Evolutionary conservation across 30 jellyfish, hydroid and myxozoan species (phyloP).

Genomic region (Turritopsis rubra): DNA sequence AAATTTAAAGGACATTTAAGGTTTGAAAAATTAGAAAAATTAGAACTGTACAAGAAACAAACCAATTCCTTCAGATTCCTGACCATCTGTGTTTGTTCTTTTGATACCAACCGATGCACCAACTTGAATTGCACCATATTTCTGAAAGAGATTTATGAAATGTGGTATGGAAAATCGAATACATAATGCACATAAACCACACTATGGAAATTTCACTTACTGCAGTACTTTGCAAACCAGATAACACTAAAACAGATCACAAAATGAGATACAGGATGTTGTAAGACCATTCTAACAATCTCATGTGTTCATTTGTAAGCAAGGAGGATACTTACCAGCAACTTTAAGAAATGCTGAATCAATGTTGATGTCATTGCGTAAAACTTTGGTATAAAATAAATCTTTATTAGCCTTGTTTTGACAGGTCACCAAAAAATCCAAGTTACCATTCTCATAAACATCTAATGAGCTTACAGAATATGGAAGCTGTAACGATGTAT

Average conservation of each 20-base stretch:
- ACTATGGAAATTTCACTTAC: background rate
- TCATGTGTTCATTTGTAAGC: background rate
- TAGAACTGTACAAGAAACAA: background rate
- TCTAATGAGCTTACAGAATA: constrained; percentile 19
- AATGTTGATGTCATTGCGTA: constrained; percentile 68
- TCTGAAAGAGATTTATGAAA: constrained; percentile 34
- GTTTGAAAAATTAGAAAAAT: background rate
- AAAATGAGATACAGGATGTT: background rate
- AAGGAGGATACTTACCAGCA: constrained; percentile 49
- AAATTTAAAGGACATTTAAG: background rate
- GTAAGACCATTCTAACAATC: background rate
- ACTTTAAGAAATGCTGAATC: constrained; percentile 84
- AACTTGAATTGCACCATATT: constrained; percentile 82
- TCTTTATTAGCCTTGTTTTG: constrained; percentile 13
- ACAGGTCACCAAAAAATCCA: constrained; percentile 69
- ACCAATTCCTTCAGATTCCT: constrained; percentile 19
- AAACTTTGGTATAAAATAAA: constrained; percentile 32
- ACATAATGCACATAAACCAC: constrained; percentile 1
- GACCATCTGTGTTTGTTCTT: constrained; percentile 82
- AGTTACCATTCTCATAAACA: constrained; percentile 62
- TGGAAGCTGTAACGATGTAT: background rate
- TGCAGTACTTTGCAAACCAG: constrained; percentile 24
- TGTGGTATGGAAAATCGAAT: too few relatives aligned
- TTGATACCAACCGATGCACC: constrained; percentile 78
- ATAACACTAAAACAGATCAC: background rate